Conservation (phyloP, 2,888 invertebrate species). For the Keiferia lycopersicella region DNA sequence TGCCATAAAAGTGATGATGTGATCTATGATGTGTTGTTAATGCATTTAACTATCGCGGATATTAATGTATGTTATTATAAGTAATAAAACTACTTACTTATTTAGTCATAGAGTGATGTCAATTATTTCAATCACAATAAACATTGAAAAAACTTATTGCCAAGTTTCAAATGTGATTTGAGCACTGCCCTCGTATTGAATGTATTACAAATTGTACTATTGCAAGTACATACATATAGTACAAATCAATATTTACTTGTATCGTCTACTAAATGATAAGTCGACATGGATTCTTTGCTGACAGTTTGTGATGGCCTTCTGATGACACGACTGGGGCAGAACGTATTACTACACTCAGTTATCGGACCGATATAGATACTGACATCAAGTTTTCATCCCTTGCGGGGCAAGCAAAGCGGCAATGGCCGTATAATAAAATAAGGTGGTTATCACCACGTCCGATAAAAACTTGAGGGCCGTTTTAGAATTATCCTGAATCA, state of each 20-base stretch:
- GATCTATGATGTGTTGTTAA: conserved; percentile 32
- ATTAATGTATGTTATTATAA: background rate
- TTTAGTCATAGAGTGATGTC: background rate
- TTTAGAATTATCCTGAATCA: too few species aligned
- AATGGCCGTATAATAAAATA: too few species aligned
- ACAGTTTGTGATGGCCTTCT: conserved; percentile 44
- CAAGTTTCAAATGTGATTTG: too few species aligned
- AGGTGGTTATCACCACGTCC: too few species aligned
- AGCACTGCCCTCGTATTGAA: background rate
- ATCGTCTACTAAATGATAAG: conserved; percentile 31
- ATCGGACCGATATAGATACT: too few species aligned
- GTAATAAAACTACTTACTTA: background rate
- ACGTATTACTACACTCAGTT: background rate
- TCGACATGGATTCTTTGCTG: conserved; percentile 61
- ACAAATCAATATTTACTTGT: conserved; percentile 20
- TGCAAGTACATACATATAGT: background rate
- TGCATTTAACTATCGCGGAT: background rate
- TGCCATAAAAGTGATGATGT: conserved; percentile 52
- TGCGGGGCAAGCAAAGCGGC: too few species aligned
- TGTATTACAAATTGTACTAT: background rate
- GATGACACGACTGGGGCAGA: background rate
- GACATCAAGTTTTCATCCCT: too few species aligned
- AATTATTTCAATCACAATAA: background rate
- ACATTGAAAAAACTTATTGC: too few species aligned
- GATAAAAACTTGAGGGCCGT: too few species aligned